A percentile compares a stretch with the other conserved stretches of the same genome.
phyloP scores from a whole-genome alignment of 2,113 vertebrate genomes.

The Fulmarus glacialis region DNA sequence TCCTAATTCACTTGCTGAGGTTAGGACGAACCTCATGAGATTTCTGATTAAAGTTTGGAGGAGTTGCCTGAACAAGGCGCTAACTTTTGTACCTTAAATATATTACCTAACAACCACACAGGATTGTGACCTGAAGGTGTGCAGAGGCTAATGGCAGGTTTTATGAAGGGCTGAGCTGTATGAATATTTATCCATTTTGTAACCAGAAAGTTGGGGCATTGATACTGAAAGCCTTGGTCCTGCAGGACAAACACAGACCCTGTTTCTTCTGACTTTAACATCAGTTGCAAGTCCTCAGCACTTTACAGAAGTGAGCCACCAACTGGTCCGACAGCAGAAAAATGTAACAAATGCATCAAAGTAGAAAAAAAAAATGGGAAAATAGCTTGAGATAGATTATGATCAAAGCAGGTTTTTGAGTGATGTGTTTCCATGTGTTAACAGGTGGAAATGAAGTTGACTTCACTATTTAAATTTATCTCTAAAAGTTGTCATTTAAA shows the following conservation, averaged over 20 bases:
- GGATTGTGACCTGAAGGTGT: neutral
- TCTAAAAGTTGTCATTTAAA: neutral
- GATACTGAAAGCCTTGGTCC: neutral
- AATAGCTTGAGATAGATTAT: neutral
- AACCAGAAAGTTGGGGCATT: neutral
- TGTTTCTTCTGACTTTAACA: neutral
- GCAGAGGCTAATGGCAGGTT: neutral
- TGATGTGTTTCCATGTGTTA: neutral
- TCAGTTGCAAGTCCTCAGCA: neutral
- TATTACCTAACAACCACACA: rapidly evolving
- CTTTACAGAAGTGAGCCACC: neutral
- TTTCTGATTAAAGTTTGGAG: neutral
- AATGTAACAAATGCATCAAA: neutral
- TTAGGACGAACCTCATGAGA: neutral
- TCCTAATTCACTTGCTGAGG: neutral
- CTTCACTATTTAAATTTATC: neutral
- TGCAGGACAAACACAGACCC: rapidly evolving
- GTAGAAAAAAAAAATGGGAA: neutral
- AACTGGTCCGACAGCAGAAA: neutral
- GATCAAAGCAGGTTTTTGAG: neutral
- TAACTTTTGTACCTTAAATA: neutral
- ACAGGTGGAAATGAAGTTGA: neutral
- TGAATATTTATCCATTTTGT: neutral
- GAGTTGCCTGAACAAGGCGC: neutral
- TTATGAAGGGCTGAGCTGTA: neutral